Conservation (phyloP, 2,113 vertebrate genomes). For the Sphaerodactylus townsendi region DNA sequence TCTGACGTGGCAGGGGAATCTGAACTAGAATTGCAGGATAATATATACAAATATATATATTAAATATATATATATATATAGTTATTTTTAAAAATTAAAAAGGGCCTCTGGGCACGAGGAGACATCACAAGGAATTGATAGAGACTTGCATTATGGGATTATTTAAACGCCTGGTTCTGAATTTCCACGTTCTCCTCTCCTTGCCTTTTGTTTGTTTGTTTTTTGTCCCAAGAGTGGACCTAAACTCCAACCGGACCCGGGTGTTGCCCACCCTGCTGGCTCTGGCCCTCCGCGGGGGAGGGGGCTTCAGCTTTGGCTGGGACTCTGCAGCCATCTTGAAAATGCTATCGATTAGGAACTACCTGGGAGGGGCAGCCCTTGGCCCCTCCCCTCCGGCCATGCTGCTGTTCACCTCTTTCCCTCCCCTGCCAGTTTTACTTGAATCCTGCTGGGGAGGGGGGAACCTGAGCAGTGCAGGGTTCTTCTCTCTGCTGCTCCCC, state of each 20-base stretch:
- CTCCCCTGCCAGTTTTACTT: constrained; percentile 51
- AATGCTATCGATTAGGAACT: constrained; percentile 75
- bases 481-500: background rate
- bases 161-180: constrained; percentile 82
- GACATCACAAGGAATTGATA: constrained; percentile 80
- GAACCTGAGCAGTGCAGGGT: constrained; percentile 64
- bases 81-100: constrained; percentile 76
- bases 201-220: constrained; percentile 27
- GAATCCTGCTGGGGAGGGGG: constrained; percentile 73
- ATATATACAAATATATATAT: constrained; percentile 81
- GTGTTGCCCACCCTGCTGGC: constrained; percentile 66
- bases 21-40: constrained; percentile 83
- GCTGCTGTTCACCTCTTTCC: constrained; percentile 31
- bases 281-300: constrained; percentile 59
- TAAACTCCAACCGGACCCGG: constrained; percentile 74
- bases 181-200: constrained; percentile 44
- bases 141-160: constrained; percentile 76
- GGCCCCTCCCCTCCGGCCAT: constrained; percentile 28
- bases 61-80: background rate
- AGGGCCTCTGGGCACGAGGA: constrained; percentile 81
- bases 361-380: background rate
- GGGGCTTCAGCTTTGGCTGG: constrained; percentile 68
- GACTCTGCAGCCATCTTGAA: constrained; percentile 66
- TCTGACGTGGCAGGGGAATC: constrained; percentile 79
- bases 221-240: constrained; percentile 72